These are phyloP conservation scores for Pristis pectinata DNA, from an alignment of 2,797 vertebrate species.

Conservation along the genomic window DNA sequence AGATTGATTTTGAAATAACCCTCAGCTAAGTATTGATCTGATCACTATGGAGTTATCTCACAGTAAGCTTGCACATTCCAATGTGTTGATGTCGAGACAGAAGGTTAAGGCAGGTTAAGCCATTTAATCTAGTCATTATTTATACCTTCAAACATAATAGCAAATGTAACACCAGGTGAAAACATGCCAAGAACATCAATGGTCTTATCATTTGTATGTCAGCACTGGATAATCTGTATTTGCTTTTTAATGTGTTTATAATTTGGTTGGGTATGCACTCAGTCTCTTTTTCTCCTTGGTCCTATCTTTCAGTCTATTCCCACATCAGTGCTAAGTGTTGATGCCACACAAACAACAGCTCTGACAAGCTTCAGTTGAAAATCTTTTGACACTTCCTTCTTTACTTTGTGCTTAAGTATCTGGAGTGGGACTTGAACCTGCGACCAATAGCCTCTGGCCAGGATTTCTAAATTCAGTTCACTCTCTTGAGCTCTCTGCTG, in stretches of 20 bases:
- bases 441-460: background rate
- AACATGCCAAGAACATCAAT: constrained; percentile 1
- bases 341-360: background rate
- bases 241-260: background rate
- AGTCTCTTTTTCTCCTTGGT: background rate
- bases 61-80: constrained; percentile 12
- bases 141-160: background rate
- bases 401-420: no score
- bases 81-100: background rate
- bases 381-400: background rate
- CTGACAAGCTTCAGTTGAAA: background rate
- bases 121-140: constrained; percentile 30
- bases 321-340: constrained; percentile 12
- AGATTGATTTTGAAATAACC: background rate
- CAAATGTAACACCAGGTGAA: constrained; percentile 5
- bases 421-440: no score
- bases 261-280: background rate
- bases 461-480: background rate
- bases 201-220: background rate
- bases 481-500: background rate
- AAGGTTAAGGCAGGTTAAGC: constrained; percentile 1
- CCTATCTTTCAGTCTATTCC: background rate
- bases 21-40: background rate
- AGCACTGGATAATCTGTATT: constrained; percentile 16
- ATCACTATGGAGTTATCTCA: background rate